phyloP scores from a whole-genome alignment of 1,140 invertebrate genomes.

The Mycetomoellerius zeteki region DNA sequence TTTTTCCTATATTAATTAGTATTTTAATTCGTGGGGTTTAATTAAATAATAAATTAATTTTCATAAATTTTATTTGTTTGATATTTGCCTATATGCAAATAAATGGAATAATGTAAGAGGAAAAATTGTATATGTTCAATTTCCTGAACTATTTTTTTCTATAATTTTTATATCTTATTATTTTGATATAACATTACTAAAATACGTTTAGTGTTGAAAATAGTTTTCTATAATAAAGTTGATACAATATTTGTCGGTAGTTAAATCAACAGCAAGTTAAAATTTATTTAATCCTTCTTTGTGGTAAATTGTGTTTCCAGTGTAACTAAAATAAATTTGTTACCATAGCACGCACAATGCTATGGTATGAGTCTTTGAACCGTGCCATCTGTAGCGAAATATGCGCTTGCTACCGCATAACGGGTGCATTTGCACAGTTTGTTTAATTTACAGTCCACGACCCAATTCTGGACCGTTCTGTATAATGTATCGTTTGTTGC shows the following conservation, averaged over 20 bases:
- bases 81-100: background rate
- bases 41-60: conserved; percentile 18
- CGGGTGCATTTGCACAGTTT: conserved; percentile 59
- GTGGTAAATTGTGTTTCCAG: background rate
- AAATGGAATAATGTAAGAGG: background rate
- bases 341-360: conserved; percentile 30
- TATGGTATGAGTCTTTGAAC: conserved; percentile 35
- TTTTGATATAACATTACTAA: background rate
- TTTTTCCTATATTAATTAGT: background rate
- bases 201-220: background rate
- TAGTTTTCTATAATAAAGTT: background rate
- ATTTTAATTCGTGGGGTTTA: background rate
- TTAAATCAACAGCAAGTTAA: conserved; percentile 1
- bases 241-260: background rate
- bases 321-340: conserved; percentile 56
- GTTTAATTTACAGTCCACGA: conserved; percentile 62
- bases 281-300: conserved; percentile 43
- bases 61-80: background rate
- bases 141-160: background rate
- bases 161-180: background rate
- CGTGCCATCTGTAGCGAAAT: conserved; percentile 57
- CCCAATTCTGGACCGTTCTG: conserved; percentile 51
- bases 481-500: conserved; percentile 62
- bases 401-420: conserved; percentile 48
- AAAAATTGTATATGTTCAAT: background rate